Evolutionary conservation across 2,797 vertebrate genomes (phyloP), one percentile per base, ranked within the genome.

Genomic region (Morelia viridis): DNA sequence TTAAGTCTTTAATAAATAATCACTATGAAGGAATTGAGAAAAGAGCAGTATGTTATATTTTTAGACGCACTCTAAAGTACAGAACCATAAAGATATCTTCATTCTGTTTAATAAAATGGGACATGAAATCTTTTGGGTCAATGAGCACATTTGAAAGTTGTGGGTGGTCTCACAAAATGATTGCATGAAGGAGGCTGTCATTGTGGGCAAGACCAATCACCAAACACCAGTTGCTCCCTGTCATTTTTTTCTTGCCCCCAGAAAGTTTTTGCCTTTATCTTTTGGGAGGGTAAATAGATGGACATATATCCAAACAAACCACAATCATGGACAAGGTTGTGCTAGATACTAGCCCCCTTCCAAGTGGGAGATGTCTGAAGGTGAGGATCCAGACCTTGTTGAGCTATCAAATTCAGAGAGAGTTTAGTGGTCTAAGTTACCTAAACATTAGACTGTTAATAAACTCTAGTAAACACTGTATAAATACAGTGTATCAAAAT

Each of bases 11-110:
- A 91, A 91, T 84, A 87, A 90, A 94, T 50, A 91, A 91, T 87
- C 92, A 57, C 91, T 96, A 96, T 93, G 95, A 65, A 92, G 91
- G 89, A 84, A 71, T 96, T 94, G 95, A 95, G 88, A 90, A 95
- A 93, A 91, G 90, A 96, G 83, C 87, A 92, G 94, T 85, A 89
- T 60, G 31, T 64, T 93, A 90, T 90, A 95, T 95, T 86, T 91
- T 90, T 60, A 91, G 93, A 96, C 95, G 93, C 94, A 94, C 94
- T 94, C 90, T 92, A 80, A 95, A 94, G 92, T 91, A 88, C 90
- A 89, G 85, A 89, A 93, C 61, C 94, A 95, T 91, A 84, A 83
- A 94, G 2, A 5, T 94, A 96, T 95, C 91, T 58, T 95, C 90
- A 93, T 84, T 84, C 62, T 89, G 89, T 92, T 91, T 93, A 95